These are phyloP conservation scores for Xyrauchen texanus DNA, from an alignment of 2,113 vertebrate genomes.

Conservation along the genomic window DNA sequence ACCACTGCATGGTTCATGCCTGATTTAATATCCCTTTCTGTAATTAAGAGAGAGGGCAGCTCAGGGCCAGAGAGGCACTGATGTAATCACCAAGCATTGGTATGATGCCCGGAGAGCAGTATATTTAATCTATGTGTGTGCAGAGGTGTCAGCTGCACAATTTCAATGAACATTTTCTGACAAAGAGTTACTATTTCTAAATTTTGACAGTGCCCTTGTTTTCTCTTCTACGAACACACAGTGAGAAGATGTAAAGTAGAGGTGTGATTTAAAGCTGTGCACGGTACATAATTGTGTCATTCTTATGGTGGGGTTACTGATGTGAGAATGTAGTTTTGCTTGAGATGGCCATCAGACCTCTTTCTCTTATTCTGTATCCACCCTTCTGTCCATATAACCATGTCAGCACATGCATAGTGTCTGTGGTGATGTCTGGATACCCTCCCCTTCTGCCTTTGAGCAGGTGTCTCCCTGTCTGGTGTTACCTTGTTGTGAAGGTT, in stretches of 20 bases:
- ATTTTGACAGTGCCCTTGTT: neutral
- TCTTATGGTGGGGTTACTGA: neutral
- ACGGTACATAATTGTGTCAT: neutral
- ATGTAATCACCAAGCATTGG: conserved; percentile 35
- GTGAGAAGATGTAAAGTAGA: neutral
- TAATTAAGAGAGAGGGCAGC: conserved; percentile 45
- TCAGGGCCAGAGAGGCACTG: conserved; percentile 16
- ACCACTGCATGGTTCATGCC: conserved; percentile 32
- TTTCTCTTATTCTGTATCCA: neutral
- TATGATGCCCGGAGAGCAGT: conserved; percentile 24
- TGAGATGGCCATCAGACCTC: neutral
- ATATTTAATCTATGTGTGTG: conserved; percentile 17
- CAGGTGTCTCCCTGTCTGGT: too few relatives aligned
- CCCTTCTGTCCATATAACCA: too few relatives aligned
- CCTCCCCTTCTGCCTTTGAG: too few relatives aligned
- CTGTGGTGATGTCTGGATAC: too few relatives aligned
- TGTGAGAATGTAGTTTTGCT: conserved; percentile 9
- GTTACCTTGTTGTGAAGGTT: too few relatives aligned
- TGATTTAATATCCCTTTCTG: conserved; percentile 44
- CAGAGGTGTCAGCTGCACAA: neutral
- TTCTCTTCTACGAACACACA: neutral
- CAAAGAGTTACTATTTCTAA: neutral
- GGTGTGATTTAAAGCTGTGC: neutral
- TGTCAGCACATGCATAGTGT: too few relatives aligned
- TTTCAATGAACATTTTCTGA: neutral